Conservation (phyloP, 2,888 invertebrate genomes). For the Actias luna region DNA sequence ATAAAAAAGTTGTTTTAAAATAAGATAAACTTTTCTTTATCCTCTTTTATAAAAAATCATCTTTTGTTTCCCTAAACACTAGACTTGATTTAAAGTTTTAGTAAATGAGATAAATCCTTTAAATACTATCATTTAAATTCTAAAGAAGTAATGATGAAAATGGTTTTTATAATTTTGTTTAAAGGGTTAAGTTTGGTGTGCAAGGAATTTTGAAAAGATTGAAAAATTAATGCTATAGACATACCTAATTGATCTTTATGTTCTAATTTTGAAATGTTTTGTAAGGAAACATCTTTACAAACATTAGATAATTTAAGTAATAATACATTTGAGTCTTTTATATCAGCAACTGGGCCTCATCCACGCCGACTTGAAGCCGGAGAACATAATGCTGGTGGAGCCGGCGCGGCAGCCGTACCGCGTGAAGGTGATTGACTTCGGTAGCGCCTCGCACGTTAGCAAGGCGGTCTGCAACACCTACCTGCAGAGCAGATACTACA, state of each 20-base stretch:
- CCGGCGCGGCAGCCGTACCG: conserved; percentile 98
- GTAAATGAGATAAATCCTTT: too few relatives aligned
- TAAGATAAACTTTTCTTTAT: too few relatives aligned
- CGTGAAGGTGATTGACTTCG: conserved; percentile 99
- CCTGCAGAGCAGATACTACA: conserved; percentile 98
- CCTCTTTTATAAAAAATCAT: too few relatives aligned
- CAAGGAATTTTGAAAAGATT: not conserved
- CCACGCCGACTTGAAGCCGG: conserved; percentile 99
- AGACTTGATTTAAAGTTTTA: too few relatives aligned
- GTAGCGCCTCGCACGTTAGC: conserved; percentile 99
- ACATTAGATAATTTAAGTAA: too few relatives aligned
- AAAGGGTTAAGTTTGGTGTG: not conserved
- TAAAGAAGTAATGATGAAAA: not conserved
- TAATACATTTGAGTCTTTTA: not conserved
- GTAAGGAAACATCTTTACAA: too few relatives aligned
- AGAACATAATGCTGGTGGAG: conserved; percentile 99
- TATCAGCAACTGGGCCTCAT: conserved; percentile 97
- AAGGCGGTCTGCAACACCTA: conserved; percentile 99
- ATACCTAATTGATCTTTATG: too few relatives aligned
- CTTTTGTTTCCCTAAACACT: too few relatives aligned
- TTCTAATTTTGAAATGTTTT: too few relatives aligned
- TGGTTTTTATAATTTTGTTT: not conserved
- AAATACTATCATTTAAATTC: not conserved
- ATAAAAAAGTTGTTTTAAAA: too few relatives aligned
- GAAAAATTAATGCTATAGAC: not conserved